Evolutionary conservation across 2,113 vertebrate species (phyloP), one percentile per base, ranked within the genome.

Genomic region (Channa maculata): DNA sequence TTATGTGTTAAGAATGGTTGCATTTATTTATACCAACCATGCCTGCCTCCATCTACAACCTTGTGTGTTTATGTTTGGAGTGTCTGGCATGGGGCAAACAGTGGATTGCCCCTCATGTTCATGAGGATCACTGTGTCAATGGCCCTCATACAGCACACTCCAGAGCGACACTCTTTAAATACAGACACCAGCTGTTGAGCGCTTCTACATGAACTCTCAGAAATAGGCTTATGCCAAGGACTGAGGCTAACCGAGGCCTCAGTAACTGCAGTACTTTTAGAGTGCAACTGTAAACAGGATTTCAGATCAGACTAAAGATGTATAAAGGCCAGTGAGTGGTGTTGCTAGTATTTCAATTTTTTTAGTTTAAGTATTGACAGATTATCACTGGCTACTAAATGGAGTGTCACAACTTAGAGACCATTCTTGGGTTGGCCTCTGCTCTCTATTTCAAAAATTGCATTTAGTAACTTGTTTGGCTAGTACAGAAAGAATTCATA

Each of bases 71-170:
- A 64, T 87, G 87, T 88, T 88, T 66, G 51, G 71, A 86, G 84
- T 37, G 77, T 76, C 77, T 86, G 63, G 82, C 84, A 71, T 66
- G 70, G 80, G 82, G 71, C 80, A 85, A 87, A 86, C 83, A 79
- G 86, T 71, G 46, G 82, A 75, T 71, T 82, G 79, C 79, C 80
- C 87, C 80, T 86, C 72, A 44, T 91, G 86, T 88, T 89, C 76
- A 84, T 80, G 80, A 89, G 86, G 91, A 92, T 92, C 90, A 88
- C 77, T 85, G 87, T 92, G 85, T 91, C 88, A 90, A 81, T 90
- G 89, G 87, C 82, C 77, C 88, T 87, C 79, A 50, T 79, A 57
- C 78, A 62, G 77, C 82, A 77, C 83, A 79, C 85, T 87, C 82
- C 78, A 72, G 71, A 67, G 79, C 75, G 80, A 54, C 72, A 74